A percentile compares a stretch with the other conserved stretches of the same genome.
These are phyloP conservation scores for Stegana nigrithorax DNA, from an alignment of 2,888 invertebrate species.

Conservation along the genomic window DNA sequence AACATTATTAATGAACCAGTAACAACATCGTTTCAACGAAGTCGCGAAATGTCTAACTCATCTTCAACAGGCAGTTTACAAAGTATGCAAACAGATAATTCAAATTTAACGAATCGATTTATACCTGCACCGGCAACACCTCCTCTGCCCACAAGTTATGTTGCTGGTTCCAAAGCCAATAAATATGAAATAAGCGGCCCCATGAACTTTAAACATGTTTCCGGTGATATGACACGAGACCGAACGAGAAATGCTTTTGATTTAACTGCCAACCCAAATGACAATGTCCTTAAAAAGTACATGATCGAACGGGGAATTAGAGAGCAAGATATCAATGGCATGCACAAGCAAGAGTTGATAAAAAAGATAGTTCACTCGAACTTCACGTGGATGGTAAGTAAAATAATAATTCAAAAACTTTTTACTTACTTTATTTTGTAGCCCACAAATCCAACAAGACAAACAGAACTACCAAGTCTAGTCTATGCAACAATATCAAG, in stretches of 20 bases:
- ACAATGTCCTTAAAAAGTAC: conserved; percentile 58
- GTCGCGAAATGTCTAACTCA: conserved; percentile 43
- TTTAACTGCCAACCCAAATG: conserved; percentile 43
- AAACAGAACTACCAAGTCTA: conserved; percentile 30
- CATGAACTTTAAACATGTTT: conserved; percentile 53
- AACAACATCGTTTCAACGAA: conserved; percentile 22
- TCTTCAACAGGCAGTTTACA: conserved; percentile 48
- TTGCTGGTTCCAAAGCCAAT: conserved; percentile 51
- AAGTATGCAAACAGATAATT: conserved; percentile 31
- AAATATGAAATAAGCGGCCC: conserved; percentile 60
- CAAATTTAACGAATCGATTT: conserved; percentile 28
- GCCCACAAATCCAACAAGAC: conserved; percentile 42
- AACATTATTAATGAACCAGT: conserved; percentile 6
- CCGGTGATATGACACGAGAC: conserved; percentile 60
- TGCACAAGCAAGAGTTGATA: conserved; percentile 52
- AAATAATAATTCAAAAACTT: background rate
- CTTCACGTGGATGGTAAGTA: conserved; percentile 56
- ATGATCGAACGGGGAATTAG: conserved; percentile 59
- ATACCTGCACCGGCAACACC: conserved; percentile 28
- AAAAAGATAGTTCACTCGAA: conserved; percentile 58
- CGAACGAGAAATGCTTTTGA: conserved; percentile 62
- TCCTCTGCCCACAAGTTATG: conserved; percentile 50
- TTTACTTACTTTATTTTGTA: conserved; percentile 13
- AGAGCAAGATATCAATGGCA: conserved; percentile 53
- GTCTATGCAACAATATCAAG: conserved; percentile 52